A percentile compares a stretch with the other conserved stretches of the same genome.
Conservation (phyloP, 2,113 vertebrate genomes). For the Hippocampus barbouri region DNA sequence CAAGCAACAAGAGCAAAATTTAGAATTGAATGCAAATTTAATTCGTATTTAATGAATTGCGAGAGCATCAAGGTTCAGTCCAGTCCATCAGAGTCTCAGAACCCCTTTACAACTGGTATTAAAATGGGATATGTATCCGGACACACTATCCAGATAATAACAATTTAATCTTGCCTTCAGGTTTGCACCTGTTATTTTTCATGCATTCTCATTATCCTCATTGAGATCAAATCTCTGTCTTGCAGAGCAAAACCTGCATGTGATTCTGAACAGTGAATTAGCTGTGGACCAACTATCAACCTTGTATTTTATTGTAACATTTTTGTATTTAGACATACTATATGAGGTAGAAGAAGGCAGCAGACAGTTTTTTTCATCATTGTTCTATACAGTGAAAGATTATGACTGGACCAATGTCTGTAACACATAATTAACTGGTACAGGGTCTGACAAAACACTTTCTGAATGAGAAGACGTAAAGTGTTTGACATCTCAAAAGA, state of each 20-base stretch:
- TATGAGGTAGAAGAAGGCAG: no score
- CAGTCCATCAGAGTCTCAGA: background rate
- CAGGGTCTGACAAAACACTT: no score
- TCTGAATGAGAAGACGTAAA: no score
- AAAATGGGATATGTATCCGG: background rate
- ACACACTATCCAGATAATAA: conserved; percentile 2
- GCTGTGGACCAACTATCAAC: background rate
- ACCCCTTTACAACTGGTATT: conserved; percentile 3
- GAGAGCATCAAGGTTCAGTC: background rate
- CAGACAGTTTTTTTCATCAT: background rate
- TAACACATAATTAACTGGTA: no score
- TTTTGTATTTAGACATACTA: background rate
- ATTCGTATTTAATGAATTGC: background rate
- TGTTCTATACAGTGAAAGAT: no score
- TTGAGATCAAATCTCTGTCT: background rate
- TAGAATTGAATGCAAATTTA: no score
- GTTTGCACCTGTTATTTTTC: conserved; percentile 2
- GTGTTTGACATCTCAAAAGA: no score
- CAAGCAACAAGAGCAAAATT: background rate
- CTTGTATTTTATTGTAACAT: background rate
- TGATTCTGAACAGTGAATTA: background rate
- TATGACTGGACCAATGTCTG: no score
- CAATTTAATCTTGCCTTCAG: conserved; percentile 1
- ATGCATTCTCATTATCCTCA: conserved; percentile 2
- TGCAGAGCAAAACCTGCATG: background rate